A percentile compares a stretch with the other conserved stretches of the same genome.
Conservation (phyloP, 1,140 invertebrate genomes). For the Teleopsis dalmanni region DNA sequence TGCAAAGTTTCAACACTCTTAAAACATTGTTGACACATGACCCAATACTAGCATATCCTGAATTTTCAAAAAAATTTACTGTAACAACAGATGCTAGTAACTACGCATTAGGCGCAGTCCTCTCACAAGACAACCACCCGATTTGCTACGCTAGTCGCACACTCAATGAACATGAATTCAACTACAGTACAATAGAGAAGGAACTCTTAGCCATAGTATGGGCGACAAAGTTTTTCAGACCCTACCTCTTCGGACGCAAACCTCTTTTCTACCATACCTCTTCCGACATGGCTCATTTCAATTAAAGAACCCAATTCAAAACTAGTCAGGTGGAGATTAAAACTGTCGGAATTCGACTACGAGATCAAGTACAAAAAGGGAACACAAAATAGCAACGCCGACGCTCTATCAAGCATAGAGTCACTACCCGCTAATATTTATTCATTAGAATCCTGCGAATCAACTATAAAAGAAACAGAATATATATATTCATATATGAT, state of each 20-base stretch:
- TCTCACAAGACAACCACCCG: constrained; percentile 27
- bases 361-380: constrained; percentile 10
- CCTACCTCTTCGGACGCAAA: constrained; percentile 13
- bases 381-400: constrained; percentile 1
- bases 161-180: constrained; percentile 33
- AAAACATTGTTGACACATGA: too few species aligned
- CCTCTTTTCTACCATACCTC: too few species aligned
- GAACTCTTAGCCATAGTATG: constrained; percentile 44
- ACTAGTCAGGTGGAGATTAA: constrained; percentile 2
- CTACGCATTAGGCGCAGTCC: constrained; percentile 29
- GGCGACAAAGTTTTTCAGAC: constrained; percentile 39
- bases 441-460: too few species aligned
- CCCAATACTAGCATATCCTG: too few species aligned
- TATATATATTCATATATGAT: not conserved
- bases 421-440: not conserved
- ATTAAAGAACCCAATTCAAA: constrained; percentile 8
- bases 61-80: too few species aligned
- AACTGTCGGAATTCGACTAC: constrained; percentile 5
- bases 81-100: too few species aligned
- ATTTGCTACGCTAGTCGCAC: constrained; percentile 35
- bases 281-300: not conserved
- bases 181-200: constrained; percentile 44
- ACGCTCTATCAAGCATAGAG: constrained; percentile 4
- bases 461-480: not conserved
- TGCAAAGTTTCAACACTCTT: too few species aligned